Conservation (phyloP, 2,113 vertebrate genomes). For the Brachyistius frenatus region DNA sequence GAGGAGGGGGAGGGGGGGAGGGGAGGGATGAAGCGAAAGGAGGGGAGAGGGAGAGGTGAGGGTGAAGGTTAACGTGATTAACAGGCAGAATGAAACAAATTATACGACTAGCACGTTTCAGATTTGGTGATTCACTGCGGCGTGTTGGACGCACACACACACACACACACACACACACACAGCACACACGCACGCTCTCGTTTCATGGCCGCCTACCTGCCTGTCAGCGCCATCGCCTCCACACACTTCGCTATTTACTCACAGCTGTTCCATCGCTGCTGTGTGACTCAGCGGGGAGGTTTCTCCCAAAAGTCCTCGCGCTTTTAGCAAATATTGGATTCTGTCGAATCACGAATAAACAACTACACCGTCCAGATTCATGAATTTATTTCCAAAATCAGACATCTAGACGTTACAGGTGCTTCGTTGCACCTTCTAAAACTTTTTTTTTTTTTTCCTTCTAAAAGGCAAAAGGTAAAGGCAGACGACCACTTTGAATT, state of each 20-base stretch:
- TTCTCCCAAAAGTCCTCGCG: constrained; percentile 6
- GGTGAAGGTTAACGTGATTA: constrained; percentile 18
- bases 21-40: background rate
- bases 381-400: too few species aligned
- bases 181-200: background rate
- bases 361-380: too few species aligned
- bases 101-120: constrained; percentile 22
- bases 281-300: constrained; percentile 52
- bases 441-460: too few species aligned
- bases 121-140: constrained; percentile 32
- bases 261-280: constrained; percentile 44
- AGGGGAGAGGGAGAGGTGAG: background rate
- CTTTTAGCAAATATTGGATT: constrained; percentile 20
- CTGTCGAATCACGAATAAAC: background rate
- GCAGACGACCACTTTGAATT: too few species aligned
- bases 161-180: background rate
- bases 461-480: too few species aligned
- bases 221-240: constrained; percentile 36
- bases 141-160: constrained; percentile 1
- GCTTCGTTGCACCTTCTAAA: too few species aligned
- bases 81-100: background rate
- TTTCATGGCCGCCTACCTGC: constrained; percentile 38
- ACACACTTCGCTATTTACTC: constrained; percentile 53
- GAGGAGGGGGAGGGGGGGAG: background rate
- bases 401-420: too few species aligned